These are phyloP conservation scores for Marronus borbonicus DNA, from an alignment of 2,888 invertebrate species.

Conservation along the genomic window DNA sequence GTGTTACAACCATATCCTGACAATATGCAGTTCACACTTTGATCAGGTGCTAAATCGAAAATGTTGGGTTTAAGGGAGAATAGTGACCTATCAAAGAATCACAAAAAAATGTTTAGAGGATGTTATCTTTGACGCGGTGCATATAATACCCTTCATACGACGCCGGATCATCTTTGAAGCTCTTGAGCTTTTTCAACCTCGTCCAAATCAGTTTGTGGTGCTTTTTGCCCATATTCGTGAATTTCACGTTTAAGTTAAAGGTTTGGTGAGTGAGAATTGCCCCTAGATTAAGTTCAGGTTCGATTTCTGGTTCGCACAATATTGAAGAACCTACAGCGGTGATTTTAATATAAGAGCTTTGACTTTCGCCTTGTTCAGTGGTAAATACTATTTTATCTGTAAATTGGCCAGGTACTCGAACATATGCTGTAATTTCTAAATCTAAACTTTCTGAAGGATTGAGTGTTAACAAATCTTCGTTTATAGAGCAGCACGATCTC, in stretches of 20 bases:
- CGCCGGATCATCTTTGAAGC: conserved; percentile 56
- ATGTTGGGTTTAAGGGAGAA: conserved; percentile 71
- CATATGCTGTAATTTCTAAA: conserved; percentile 64
- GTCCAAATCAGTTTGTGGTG: conserved; percentile 73
- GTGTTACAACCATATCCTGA: conserved; percentile 69
- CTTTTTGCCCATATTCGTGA: conserved; percentile 75
- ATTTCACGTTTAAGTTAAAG: conserved; percentile 68
- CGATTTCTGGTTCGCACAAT: conserved; percentile 75
- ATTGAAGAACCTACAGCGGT: conserved; percentile 80
- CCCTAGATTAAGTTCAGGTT: conserved; percentile 75
- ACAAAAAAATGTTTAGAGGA: neutral
- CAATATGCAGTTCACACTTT: conserved; percentile 69
- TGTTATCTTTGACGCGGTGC: neutral
- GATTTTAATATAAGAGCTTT: conserved; percentile 72
- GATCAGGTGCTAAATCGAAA: conserved; percentile 71
- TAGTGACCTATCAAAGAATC: conserved; percentile 66
- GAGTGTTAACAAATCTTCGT: conserved; percentile 67
- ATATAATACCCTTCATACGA: conserved; percentile 22
- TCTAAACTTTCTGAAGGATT: conserved; percentile 62
- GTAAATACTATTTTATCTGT: conserved; percentile 64
- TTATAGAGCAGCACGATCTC: conserved; percentile 72
- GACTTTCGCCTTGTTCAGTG: conserved; percentile 68
- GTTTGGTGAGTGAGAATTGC: conserved; percentile 76
- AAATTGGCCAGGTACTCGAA: conserved; percentile 66
- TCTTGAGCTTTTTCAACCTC: conserved; percentile 59